These are phyloP conservation scores for Acronicta leporina DNA, from an alignment of 2,888 invertebrate species.

Conservation along the genomic window DNA sequence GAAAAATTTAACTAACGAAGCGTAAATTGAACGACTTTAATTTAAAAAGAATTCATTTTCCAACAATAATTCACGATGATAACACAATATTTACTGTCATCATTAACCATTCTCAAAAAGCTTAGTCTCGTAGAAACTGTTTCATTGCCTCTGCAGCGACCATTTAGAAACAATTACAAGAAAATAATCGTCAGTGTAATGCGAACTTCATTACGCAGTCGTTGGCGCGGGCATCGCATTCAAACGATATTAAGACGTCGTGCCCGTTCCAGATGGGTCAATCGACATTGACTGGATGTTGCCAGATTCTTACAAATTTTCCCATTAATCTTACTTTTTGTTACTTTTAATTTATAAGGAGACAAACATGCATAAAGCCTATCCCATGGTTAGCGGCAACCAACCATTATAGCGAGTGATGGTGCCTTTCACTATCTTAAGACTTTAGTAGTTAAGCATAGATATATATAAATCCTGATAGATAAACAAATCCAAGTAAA, in stretches of 20 bases:
- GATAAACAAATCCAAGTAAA: too few species aligned
- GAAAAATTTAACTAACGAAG: too few species aligned
- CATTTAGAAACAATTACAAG: conserved; percentile 8
- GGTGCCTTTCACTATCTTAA: too few species aligned
- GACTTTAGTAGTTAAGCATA: too few species aligned
- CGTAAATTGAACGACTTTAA: too few species aligned
- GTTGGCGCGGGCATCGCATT: conserved; percentile 17
- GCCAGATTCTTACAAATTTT: conserved; percentile 10
- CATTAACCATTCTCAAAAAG: neutral
- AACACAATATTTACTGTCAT: neutral
- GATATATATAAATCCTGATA: too few species aligned
- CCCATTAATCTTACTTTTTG: neutral
- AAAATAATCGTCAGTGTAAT: conserved; percentile 9
- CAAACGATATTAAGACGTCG: conserved; percentile 22
- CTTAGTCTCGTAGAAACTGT: neutral
- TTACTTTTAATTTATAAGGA: neutral
- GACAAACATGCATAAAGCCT: too few species aligned
- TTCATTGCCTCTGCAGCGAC: neutral
- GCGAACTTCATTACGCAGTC: conserved; percentile 13
- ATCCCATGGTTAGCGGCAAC: too few species aligned
- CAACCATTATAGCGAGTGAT: too few species aligned
- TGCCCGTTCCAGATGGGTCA: conserved; percentile 4
- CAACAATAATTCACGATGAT: neutral
- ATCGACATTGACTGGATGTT: conserved; percentile 16
- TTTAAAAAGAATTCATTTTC: too few species aligned